phyloP scores from a whole-genome alignment of 2,797 vertebrate species.

The Otus scops region DNA sequence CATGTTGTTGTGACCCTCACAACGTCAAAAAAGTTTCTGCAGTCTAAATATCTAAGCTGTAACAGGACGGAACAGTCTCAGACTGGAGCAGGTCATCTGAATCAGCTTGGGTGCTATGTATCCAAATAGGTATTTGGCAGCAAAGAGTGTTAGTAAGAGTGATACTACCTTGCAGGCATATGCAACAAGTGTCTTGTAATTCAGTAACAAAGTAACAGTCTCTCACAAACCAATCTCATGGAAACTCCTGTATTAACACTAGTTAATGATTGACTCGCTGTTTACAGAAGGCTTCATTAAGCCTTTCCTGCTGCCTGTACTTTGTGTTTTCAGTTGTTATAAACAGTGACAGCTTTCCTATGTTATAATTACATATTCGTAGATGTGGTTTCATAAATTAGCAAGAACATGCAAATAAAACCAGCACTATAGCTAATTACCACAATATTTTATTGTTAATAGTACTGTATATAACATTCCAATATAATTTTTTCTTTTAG shows the following conservation, averaged over 20 bases:
- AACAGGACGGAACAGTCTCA: neutral
- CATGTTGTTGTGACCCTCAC: neutral
- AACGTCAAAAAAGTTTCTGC: neutral
- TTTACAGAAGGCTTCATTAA: conserved; percentile 27
- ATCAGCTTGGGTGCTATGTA: neutral
- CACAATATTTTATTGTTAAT: neutral
- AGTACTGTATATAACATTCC: neutral
- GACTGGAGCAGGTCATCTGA: neutral
- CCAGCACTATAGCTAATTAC: neutral
- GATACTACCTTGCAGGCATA: neutral
- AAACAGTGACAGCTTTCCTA: neutral
- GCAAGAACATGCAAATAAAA: neutral
- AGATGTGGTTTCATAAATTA: neutral
- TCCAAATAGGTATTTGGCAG: neutral
- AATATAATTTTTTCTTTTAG: neutral
- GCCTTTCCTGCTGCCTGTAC: neutral
- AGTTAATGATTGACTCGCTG: conserved; percentile 23
- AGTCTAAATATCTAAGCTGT: neutral
- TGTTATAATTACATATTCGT: neutral
- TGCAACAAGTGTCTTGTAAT: neutral
- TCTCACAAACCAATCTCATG: neutral
- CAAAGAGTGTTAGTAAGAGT: neutral
- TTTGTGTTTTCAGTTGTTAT: neutral
- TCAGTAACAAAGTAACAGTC: neutral
- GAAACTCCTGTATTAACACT: neutral